Evolutionary conservation across 2,888 invertebrate genomes (phyloP).

Genomic region (Zeuzera pyrina): DNA sequence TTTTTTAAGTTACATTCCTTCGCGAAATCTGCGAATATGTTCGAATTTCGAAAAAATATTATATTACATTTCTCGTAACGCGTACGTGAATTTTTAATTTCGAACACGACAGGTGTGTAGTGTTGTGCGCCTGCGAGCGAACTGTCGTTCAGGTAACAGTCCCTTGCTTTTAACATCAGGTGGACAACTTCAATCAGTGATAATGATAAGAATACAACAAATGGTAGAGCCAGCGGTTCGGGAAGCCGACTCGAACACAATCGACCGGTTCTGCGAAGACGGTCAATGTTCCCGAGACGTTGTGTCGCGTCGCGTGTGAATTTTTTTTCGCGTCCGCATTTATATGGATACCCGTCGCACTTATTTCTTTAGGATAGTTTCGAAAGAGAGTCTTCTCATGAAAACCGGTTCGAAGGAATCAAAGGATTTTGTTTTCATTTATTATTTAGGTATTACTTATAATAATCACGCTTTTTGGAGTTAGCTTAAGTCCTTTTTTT

Average conservation of each 20-base stretch:
- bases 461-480: no score
- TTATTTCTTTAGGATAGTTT: not conserved
- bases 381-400: no score
- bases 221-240: conserved; percentile 14
- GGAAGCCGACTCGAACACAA: conserved; percentile 14
- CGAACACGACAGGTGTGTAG: conserved; percentile 30
- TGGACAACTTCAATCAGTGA: conserved; percentile 53
- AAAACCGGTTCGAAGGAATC: no score
- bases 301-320: conserved; percentile 21
- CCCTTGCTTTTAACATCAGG: conserved; percentile 44
- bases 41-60: conserved; percentile 21
- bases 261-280: conserved; percentile 34
- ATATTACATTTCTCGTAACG: conserved; percentile 20
- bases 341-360: not conserved
- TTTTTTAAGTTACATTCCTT: conserved; percentile 25
- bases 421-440: no score
- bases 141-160: conserved; percentile 39
- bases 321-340: conserved; percentile 10
- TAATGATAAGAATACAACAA: conserved; percentile 36
- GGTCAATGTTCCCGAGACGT: conserved; percentile 27
- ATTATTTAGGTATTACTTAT: no score
- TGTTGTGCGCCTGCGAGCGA: conserved; percentile 25
- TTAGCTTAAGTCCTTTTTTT: no score
- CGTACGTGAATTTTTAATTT: conserved; percentile 18
- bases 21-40: conserved; percentile 18